These are phyloP conservation scores for Trogon melanurus DNA, from an alignment of 2,113 vertebrate genomes.

Conservation along the genomic window DNA sequence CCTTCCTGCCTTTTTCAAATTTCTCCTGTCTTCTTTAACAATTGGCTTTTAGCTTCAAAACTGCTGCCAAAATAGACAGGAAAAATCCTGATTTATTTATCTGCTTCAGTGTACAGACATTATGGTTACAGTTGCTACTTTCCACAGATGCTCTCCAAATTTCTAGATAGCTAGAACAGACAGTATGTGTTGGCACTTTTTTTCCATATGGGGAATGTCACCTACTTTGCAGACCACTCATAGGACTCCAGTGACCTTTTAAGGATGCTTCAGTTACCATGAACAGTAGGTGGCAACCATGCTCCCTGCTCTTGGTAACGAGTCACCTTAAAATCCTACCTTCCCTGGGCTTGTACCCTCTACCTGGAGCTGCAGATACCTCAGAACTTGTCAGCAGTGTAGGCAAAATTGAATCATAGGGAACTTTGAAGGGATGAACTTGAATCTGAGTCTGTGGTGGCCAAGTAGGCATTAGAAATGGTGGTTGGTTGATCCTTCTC, in stretches of 20 bases:
- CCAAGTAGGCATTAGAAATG: background rate
- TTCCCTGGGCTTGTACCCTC: background rate
- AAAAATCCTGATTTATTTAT: slow-evolving; percentile 50
- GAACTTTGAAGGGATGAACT: background rate
- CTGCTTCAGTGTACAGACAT: background rate
- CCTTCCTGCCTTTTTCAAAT: slow-evolving; percentile 34
- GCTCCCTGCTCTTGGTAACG: background rate
- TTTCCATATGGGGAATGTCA: background rate
- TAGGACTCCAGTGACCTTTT: background rate
- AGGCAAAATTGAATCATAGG: background rate
- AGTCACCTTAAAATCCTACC: background rate
- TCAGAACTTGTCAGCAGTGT: background rate
- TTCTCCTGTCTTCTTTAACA: slow-evolving; percentile 20
- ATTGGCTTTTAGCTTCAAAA: slow-evolving; percentile 6
- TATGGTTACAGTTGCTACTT: background rate
- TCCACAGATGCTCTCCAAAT: background rate
- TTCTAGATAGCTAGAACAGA: background rate
- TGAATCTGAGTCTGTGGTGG: background rate
- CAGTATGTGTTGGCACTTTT: background rate
- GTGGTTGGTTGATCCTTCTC: background rate
- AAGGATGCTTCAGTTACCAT: background rate
- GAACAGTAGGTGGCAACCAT: slow-evolving; percentile 51
- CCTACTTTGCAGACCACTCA: background rate
- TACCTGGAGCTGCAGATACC: background rate
- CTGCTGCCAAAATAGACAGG: slow-evolving; percentile 56